Base-by-base conservation (phyloP, 2,888 invertebrate species). In the Clepsis dumicolana region DNA sequence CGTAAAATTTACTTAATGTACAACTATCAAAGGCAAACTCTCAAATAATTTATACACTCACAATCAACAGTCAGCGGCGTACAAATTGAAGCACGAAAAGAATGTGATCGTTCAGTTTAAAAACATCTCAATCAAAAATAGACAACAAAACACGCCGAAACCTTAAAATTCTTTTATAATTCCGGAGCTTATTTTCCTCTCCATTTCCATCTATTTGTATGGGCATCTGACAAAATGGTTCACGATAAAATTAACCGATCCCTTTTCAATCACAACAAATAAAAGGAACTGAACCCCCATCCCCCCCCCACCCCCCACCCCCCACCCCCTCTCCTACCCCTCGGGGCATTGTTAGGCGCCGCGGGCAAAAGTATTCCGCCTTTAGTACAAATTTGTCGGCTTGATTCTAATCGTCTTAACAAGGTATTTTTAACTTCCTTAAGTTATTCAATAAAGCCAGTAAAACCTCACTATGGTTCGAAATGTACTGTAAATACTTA, bases 231-330 rank as follows among this genome's bases (percentile, higher is more conserved):
- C 63, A 68, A 68, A 68, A 64, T 68, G 64, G 68, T 64, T 64
- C 68, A 18, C 68, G 52, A 68, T 68, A 63, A 64, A 68, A 68
- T 68, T 64, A 64, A 53, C 68, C 52, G 59, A 44, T 68, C 68
- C 68, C 44, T 64, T 68, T 68, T 68, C 68, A 68, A 68, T 68
- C 68, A 68, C 57, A 64, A 68, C 63, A 64, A 64, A 68, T 68
- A 64, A 68, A 59, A 59, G 68, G 29, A 64, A n/a, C 32, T 50
- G 41, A 16, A 8, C 16, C n/a, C 16, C 21, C 24, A 24, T 8
- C 52, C 54, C 35, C 53, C 44, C 44, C 56, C 56, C 67, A n/a
- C n/a, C 16, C n/a, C 16, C 21, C 24, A 24, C 8, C 52, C 54
- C 35, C 53, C 44, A n/a, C n/a, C n/a, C 44, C 56, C 56, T 62